These are phyloP conservation scores for Myiotriccus ornatus DNA, from an alignment of 2,797 vertebrate species.

Conservation along the genomic window DNA sequence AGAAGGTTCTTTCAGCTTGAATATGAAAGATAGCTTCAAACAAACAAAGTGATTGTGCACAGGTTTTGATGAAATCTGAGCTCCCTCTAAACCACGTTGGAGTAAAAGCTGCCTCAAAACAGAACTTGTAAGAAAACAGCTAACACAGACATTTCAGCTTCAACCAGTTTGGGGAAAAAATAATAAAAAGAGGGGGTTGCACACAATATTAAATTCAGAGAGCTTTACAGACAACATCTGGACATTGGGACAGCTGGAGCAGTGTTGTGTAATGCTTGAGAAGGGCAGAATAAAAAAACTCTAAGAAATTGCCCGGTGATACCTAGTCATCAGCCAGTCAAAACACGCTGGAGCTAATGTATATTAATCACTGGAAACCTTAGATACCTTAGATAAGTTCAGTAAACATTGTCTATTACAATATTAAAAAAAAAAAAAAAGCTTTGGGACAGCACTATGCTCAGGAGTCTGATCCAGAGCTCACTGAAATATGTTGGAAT, in stretches of 20 bases:
- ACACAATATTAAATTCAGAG: conserved; percentile 69
- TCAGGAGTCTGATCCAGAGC: conserved; percentile 16
- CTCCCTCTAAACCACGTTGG: conserved; percentile 10
- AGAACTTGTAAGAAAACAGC: conserved; percentile 37
- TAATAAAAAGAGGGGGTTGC: conserved; percentile 35
- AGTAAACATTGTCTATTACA: conserved; percentile 23
- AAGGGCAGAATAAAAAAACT: conserved; percentile 25
- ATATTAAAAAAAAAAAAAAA: background rate
- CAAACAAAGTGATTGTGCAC: conserved; percentile 33
- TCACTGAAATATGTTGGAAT: conserved; percentile 44
- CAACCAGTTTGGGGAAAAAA: conserved; percentile 42
- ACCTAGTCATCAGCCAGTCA: conserved; percentile 56
- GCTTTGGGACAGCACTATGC: background rate
- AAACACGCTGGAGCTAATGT: conserved; percentile 2
- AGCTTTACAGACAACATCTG: conserved; percentile 77
- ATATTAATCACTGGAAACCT: conserved; percentile 55
- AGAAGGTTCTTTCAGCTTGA: conserved; percentile 30
- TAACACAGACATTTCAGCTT: conserved; percentile 40
- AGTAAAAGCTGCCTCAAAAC: conserved; percentile 55
- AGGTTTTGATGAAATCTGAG: conserved; percentile 49
- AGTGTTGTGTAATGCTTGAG: conserved; percentile 57
- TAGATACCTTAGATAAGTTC: conserved; percentile 28
- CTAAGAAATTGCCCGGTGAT: conserved; percentile 28
- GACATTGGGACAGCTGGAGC: conserved; percentile 71
- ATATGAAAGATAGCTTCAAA: conserved; percentile 50